Conservation (phyloP, 2,113 vertebrate genomes). For the Elaphurus davidianus region DNA sequence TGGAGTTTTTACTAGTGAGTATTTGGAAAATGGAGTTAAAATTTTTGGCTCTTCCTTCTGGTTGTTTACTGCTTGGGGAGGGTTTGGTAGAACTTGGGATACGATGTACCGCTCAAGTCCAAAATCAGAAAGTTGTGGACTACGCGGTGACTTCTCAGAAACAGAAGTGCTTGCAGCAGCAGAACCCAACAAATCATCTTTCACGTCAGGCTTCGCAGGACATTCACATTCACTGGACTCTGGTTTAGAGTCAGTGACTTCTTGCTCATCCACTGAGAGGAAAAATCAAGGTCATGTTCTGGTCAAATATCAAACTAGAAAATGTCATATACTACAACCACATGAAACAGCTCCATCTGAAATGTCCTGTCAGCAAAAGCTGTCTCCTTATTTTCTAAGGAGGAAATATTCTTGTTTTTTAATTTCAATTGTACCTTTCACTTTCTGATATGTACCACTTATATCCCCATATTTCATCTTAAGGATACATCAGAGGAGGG, state of each 20-base stretch:
- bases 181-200: not conserved
- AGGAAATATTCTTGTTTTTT: not conserved
- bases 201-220: conserved; percentile 31
- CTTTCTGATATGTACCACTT: not conserved
- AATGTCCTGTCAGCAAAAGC: not conserved
- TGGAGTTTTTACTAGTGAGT: conserved; percentile 80
- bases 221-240: not conserved
- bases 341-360: not conserved
- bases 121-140: conserved; percentile 91
- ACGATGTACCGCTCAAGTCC: conserved; percentile 89
- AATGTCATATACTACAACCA: not conserved
- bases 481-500: not conserved
- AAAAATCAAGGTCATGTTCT: conserved; percentile 10
- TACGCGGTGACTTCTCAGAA: conserved; percentile 65
- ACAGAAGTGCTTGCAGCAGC: conserved; percentile 2
- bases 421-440: not conserved
- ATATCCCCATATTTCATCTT: not conserved
- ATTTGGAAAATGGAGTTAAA: conserved; percentile 37
- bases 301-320: not conserved
- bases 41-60: not conserved
- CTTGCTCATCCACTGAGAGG: conserved; percentile 49
- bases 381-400: not conserved
- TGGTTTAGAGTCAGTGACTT: not conserved
- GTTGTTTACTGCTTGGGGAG: rapidly evolving
- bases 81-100: conserved; percentile 66